Base-by-base conservation (phyloP, 2,113 vertebrate genomes). In the Polypterus bichir region DNA sequence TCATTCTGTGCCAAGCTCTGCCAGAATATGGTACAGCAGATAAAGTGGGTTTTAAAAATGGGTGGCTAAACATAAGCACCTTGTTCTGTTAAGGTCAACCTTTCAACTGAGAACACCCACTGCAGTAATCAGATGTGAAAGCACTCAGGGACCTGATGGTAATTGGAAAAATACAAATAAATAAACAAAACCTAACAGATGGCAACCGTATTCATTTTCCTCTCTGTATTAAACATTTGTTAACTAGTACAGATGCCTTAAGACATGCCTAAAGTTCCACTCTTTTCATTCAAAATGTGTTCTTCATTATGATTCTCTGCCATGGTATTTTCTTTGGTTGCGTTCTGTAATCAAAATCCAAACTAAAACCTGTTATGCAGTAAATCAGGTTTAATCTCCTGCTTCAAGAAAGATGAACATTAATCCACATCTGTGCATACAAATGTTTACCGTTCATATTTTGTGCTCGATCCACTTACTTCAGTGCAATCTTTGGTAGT, bases 191-290 rank as follows among this genome's bases (percentile, higher is more conserved):
- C 74, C 45, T 82, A 86, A 78, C 85, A 87, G 85, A 87, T 88
- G 85, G 84, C 83, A 80, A 82, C 82, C 82, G 79, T 83, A 84
- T 86, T 85, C 83, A 73, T 82, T 84, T 84, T 80, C 79, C 65
- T 71, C 78, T 79, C 83, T 80, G 79, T 81, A 85, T 86, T 86
- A 84, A 86, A 78, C 81, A 77, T 82, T 86, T 77, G 82, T 83
- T 84, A 86, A 83, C 83, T 77, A 83, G 72, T 72, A 73, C 70
- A 74, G 81, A 80, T 80, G 83, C 78, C 77, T 54, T 44, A 59
- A 59, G 63, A 68, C 60, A 64, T 48, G 49, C 49, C 59, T 48
- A 68, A 63, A 52, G 54, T 58, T 59, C 51, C 10, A 7, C 60
- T 55, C 59, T 44, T 55, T 64, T 48, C 47, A 49, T 59, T 62